Evolutionary conservation across 2,888 invertebrate genomes (phyloP), one percentile per base, ranked within the genome.

Genomic region (Didymodactylos carnosus): DNA sequence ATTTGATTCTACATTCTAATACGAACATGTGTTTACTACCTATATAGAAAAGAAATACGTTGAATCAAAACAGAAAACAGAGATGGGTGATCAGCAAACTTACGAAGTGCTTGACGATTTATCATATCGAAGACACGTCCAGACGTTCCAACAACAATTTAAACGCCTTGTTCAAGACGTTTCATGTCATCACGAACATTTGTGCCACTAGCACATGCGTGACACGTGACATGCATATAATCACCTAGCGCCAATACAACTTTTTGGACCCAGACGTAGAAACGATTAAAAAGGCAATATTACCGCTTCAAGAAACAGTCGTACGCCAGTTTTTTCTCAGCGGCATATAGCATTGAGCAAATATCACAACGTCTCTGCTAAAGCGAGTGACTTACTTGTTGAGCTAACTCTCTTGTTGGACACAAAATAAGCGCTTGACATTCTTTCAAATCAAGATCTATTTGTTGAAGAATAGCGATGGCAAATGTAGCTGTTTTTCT

Each of bases 401-500:
- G 88, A 76, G 89, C 90, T 81, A 90, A 85, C 81, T 90, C 89
- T 78, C 91, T 86, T 77, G 98, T 99, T 72, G 98, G 98, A 72
- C 97, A 97, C 85, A 99, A 87, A 80, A 99, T 94, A 78, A 98
- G 87, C 70, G 98, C 97, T 86, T 99, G 98, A 83, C 94, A 94
- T 83, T 93, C 91, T 80, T 90, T 88, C 82, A 98, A 91, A 86
- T 94, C 91, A 25, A 69, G 46, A 62, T 73, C 75, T 23, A 77
- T 51, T 41, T 72, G 71, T 86, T 99, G 94, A 77, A 99, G 87
- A 84, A 98, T 95, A 75, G 95, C 93, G 85, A 99, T 94, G 74
- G 95, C 94, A 86, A 99, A 99, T 40, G 98, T 99, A 77, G 98
- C 98, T 73, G 98, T 99, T 86, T 99, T 99, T 78, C 98, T 98